Conservation (phyloP, 2,888 invertebrate species). For the Polydrusus pterygomalis region DNA sequence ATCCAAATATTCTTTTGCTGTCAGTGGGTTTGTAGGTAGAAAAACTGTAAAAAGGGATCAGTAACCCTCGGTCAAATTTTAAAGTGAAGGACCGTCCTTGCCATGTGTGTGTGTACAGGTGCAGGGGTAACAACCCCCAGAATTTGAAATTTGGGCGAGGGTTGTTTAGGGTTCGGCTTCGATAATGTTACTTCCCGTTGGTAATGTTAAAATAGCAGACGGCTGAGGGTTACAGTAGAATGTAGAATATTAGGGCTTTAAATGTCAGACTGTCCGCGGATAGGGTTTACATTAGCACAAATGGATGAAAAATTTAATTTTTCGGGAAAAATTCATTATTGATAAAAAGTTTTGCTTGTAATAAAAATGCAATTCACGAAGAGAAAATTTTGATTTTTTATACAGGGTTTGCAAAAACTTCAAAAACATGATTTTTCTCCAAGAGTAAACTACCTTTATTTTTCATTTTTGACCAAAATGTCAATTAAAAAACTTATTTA, state of each 20-base stretch:
- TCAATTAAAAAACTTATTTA: too few species aligned
- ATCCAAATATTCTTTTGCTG: background rate
- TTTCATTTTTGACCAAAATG: too few species aligned
- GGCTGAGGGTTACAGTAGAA: background rate
- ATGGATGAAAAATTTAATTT: too few species aligned
- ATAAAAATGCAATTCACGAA: too few species aligned
- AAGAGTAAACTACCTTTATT: too few species aligned
- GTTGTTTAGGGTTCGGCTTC: slow-evolving; percentile 18
- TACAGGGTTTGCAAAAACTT: too few species aligned
- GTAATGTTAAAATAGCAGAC: slow-evolving; percentile 8
- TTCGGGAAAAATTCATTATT: too few species aligned
- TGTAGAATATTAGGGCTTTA: background rate
- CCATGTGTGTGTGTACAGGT: slow-evolving; percentile 58
- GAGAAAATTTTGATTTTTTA: too few species aligned
- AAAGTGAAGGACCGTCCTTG: slow-evolving; percentile 58
- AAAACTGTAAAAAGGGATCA: slow-evolving; percentile 46
- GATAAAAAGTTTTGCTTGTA: too few species aligned
- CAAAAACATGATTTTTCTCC: too few species aligned
- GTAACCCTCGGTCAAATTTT: slow-evolving; percentile 45
- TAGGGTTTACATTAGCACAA: too few species aligned
- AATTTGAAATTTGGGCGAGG: slow-evolving; percentile 51
- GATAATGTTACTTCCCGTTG: slow-evolving; percentile 26
- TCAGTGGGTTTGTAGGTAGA: slow-evolving; percentile 21
- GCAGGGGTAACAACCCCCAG: slow-evolving; percentile 61
- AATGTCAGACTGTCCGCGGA: too few species aligned